phyloP scores from a whole-genome alignment of 2,888 invertebrate genomes.

The Rotaria sp. region DNA sequence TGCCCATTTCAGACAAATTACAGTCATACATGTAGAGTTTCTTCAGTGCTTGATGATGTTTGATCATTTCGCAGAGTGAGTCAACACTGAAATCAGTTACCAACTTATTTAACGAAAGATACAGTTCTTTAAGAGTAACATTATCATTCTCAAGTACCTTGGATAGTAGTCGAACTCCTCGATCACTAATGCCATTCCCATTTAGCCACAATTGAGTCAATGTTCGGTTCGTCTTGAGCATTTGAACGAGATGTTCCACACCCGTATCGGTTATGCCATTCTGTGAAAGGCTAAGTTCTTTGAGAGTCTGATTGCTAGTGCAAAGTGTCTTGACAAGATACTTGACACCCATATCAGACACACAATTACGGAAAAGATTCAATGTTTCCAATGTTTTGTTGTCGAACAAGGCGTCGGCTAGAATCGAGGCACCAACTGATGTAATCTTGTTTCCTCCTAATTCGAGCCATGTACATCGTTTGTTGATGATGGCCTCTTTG shows the following conservation, averaged over 20 bases:
- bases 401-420: not conserved
- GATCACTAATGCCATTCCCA: not conserved
- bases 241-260: not conserved
- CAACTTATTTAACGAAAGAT: not conserved
- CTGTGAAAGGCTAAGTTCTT: not conserved
- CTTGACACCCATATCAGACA: not conserved
- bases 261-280: not conserved
- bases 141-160: not conserved
- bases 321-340: not conserved
- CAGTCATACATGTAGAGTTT: not conserved
- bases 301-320: not conserved
- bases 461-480: not conserved
- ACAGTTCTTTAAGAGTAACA: not conserved
- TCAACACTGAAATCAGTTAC: not conserved
- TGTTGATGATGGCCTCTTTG: not conserved
- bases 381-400: not conserved
- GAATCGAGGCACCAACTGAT: not conserved
- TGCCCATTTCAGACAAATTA: not conserved
- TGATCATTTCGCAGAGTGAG: not conserved
- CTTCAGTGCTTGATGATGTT: not conserved
- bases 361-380: not conserved
- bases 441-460: not conserved
- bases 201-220: not conserved
- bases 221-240: not conserved
- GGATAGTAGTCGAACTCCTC: not conserved